Base-by-base conservation (phyloP, 2,888 invertebrate species). In the Danaus chrysippus region DNA sequence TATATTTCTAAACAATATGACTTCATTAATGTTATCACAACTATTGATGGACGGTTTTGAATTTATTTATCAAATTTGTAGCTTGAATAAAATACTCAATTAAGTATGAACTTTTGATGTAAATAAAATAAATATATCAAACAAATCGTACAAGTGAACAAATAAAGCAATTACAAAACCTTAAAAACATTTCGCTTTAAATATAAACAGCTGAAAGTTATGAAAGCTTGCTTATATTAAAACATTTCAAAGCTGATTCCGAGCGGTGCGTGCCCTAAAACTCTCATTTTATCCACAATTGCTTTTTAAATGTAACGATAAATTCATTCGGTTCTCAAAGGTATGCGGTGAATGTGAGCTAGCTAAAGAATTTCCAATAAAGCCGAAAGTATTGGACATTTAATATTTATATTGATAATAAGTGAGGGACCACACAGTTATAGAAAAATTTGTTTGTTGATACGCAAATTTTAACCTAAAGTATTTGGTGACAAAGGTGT, bases 321-420 rank as follows among this genome's bases (percentile, higher is more conserved):
- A 78, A 79, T 78, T 77, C 75, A 76, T 82, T 82, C 77, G 77
- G 74, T 74, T 74, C 75, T 70, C 73, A 76, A 77, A 79, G 79
- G 81, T 76, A 76, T 73, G 65, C 65, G 60, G 53, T 44, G 63
- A 67, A 68, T 64, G 67, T 42, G 76, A 70, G 68, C 68, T 61
- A 68, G 70, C 73, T 73, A 69, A 82, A 81, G 83, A 81, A 84
- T 84, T 82, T 78, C 73, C 78, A 81, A 82, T 83, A 76, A 76
- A 77, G 65, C 68, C 70, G 65, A 66, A 70, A 71, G 68, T 70
- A 68, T 67, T 65, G 64, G 62, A 66, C 61, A 64, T 65, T 61
- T 66, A 54, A 67, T 64, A 61, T 49, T 67, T 70, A 59, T 57
- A 61, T 62, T 56, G 64, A 62, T 66, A 61, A 56, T 65, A 59